These are phyloP conservation scores for Dolomedes plantarius DNA, from an alignment of 2,888 invertebrate genomes.

Conservation along the genomic window DNA sequence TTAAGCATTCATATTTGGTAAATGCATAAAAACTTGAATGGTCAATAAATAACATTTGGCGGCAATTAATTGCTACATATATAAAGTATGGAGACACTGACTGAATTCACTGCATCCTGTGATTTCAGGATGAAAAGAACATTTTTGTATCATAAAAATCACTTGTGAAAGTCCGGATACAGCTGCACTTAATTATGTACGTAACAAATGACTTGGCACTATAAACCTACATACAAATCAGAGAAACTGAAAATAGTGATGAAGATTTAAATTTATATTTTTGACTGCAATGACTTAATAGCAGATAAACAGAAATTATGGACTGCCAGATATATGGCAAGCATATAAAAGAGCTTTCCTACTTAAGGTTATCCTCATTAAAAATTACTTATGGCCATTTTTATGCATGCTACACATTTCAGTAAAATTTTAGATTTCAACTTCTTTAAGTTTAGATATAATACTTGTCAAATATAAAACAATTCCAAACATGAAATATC, in stretches of 20 bases:
- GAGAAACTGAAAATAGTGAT: neutral
- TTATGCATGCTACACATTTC: no score
- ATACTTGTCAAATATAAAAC: no score
- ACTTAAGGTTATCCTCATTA: no score
- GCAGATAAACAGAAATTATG: no score
- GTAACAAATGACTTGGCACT: conserved; percentile 14
- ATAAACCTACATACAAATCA: neutral
- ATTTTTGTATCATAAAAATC: neutral
- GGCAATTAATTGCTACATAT: neutral
- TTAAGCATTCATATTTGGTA: neutral
- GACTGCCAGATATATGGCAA: no score
- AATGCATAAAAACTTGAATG: conserved; percentile 13
- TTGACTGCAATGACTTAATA: no score
- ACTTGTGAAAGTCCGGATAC: neutral
- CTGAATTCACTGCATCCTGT: neutral
- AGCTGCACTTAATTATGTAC: conserved; percentile 1
- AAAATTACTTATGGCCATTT: no score
- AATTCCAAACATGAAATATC: no score
- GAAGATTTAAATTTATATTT: neutral
- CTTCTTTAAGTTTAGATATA: no score
- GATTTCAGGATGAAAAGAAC: neutral
- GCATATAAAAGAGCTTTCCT: no score
- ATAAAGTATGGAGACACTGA: conserved; percentile 1
- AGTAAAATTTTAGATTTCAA: no score
- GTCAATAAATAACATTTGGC: conserved; percentile 16